These are phyloP conservation scores for Corynorhinus townsendii DNA, from an alignment of 2,113 vertebrate species.

Conservation along the genomic window DNA sequence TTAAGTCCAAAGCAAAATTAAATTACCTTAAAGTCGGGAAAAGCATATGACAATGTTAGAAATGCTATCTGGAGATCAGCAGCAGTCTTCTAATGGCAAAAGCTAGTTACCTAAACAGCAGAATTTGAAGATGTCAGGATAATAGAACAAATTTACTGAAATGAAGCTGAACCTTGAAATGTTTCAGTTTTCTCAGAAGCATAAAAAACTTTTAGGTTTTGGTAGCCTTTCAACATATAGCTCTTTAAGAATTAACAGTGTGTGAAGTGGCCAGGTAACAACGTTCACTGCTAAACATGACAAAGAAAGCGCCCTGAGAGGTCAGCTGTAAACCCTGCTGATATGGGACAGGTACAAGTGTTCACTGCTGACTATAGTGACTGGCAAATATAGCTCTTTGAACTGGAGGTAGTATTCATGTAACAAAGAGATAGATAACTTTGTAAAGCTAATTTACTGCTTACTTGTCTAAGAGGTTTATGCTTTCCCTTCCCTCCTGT, in stretches of 20 bases:
- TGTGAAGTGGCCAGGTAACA: neutral
- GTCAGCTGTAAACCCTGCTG: neutral
- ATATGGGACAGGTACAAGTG: neutral
- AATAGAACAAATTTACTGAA: slow-evolving; percentile 49
- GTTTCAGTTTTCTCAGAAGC: neutral
- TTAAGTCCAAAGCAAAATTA: slow-evolving; percentile 60
- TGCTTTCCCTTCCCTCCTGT: neutral
- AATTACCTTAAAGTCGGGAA: slow-evolving; percentile 56
- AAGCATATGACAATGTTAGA: slow-evolving; percentile 21
- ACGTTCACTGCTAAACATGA: neutral
- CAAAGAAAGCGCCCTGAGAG: neutral
- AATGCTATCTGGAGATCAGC: slow-evolving; percentile 32
- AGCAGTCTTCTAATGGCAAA: slow-evolving; percentile 39
- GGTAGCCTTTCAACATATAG: neutral
- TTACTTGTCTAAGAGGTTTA: neutral
- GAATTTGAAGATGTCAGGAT: slow-evolving; percentile 44
- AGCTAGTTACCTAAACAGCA: slow-evolving; percentile 58
- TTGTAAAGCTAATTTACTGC: neutral
- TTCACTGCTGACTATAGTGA: neutral
- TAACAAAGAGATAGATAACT: neutral
- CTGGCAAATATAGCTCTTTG: neutral
- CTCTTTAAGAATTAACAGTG: slow-evolving; percentile 9
- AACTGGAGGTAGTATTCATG: neutral
- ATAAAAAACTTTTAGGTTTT: neutral
- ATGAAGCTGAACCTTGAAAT: slow-evolving; percentile 16